Evolutionary conservation across 2,113 vertebrate genomes (phyloP).

Genomic region (Emydocephalus ijimae): DNA sequence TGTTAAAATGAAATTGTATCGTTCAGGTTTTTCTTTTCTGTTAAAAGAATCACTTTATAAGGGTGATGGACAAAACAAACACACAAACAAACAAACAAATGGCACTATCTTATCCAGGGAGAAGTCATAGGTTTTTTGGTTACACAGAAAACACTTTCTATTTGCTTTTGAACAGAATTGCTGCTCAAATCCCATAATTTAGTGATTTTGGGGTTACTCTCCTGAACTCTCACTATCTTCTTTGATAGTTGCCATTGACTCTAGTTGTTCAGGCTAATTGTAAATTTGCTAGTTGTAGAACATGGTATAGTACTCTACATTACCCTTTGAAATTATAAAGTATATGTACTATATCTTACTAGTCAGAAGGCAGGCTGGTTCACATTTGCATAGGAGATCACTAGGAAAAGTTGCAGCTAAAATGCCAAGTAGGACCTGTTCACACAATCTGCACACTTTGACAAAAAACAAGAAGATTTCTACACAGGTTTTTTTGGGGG

Average conservation of each 20-base stretch:
- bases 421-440: neutral
- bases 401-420: neutral
- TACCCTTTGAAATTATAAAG: neutral
- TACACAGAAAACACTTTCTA: neutral
- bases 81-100: no score
- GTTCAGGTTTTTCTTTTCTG: neutral
- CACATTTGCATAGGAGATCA: neutral
- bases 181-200: neutral
- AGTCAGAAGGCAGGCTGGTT: neutral
- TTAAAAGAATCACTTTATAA: neutral
- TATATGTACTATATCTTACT: neutral
- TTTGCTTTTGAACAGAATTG: neutral
- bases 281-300: neutral
- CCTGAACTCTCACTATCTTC: neutral
- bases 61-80: neutral
- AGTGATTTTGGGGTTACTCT: neutral
- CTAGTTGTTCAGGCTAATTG: neutral
- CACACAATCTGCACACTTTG: neutral
- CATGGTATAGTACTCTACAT: neutral
- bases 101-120: neutral
- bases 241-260: neutral
- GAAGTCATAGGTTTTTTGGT: neutral
- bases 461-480: neutral
- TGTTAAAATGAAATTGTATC: neutral
- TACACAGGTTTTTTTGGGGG: neutral